These are phyloP conservation scores for Tichodroma muraria DNA, from an alignment of 2,113 vertebrate species.

Conservation along the genomic window DNA sequence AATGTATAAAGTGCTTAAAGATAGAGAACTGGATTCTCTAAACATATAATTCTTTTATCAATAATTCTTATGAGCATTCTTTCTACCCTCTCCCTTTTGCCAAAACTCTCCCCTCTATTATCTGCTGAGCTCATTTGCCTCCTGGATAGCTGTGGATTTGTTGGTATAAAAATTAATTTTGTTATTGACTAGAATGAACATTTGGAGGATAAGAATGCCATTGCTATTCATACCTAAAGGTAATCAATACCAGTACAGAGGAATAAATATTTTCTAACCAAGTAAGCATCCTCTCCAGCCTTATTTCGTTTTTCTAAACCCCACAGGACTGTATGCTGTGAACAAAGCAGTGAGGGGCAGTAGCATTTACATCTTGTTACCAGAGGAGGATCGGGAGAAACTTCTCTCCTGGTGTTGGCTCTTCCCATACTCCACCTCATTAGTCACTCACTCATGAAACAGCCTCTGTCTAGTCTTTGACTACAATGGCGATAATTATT, in stretches of 20 bases:
- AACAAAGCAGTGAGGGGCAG: not conserved
- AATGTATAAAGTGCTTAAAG: not conserved
- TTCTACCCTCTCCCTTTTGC: not conserved
- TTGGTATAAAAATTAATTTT: conserved; percentile 44
- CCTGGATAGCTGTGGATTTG: not conserved
- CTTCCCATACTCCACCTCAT: not conserved
- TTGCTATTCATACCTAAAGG: conserved; percentile 29
- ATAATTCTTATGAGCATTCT: conserved; percentile 29
- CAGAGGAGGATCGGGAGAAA: not conserved
- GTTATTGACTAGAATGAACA: conserved; percentile 2
- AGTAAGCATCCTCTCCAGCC: not conserved
- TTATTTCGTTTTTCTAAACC: not conserved
- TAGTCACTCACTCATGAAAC: not conserved
- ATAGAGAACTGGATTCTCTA: conserved; percentile 18
- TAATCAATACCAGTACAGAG: not conserved
- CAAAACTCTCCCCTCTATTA: not conserved
- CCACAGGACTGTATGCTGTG: not conserved
- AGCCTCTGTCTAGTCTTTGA: not conserved
- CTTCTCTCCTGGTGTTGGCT: not conserved
- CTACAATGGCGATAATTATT: not conserved
- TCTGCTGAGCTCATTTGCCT: not conserved
- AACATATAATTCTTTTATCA: conserved; percentile 52
- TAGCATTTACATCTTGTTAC: not conserved
- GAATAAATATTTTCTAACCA: conserved; percentile 13
- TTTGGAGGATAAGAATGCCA: not conserved